Conservation (phyloP, 2,888 invertebrate genomes). For the Dicyrtomina minuta region DNA sequence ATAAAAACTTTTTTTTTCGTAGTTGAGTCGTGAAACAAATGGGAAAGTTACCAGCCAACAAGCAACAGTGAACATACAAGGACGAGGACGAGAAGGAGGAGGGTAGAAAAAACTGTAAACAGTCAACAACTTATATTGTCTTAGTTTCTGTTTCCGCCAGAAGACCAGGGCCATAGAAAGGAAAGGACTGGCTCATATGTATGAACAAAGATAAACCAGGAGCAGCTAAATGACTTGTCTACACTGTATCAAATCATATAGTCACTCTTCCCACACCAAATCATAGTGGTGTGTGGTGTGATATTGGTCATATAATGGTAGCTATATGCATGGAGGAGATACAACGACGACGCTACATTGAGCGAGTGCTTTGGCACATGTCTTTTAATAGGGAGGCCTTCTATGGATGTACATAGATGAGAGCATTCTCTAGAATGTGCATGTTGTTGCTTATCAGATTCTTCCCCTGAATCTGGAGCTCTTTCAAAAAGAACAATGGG, state of each 20-base stretch:
- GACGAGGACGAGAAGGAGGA: constrained; percentile 1
- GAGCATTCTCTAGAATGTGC: no score
- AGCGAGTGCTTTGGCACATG: no score
- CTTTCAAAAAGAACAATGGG: not conserved
- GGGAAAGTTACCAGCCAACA: constrained; percentile 3
- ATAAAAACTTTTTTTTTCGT: constrained; percentile 16
- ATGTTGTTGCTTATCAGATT: no score
- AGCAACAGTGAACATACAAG: constrained; percentile 28
- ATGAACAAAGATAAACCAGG: not conserved
- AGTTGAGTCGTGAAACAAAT: constrained; percentile 23
- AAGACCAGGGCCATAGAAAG: not conserved
- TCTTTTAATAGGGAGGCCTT: no score
- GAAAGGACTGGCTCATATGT: not conserved
- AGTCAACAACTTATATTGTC: constrained; percentile 7
- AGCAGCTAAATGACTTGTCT: not conserved
- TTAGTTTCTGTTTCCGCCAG: not conserved
- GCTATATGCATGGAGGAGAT: no score
- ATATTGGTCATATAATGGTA: no score
- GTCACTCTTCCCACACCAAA: not conserved
- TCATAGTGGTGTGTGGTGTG: no score
- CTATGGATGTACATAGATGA: no score
- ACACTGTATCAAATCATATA: not conserved
- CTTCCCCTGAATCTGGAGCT: not conserved
- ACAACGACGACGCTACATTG: no score
- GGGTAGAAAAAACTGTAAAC: constrained; percentile 1